A percentile compares a stretch with the other conserved stretches of the same genome.
These are phyloP conservation scores for Anguilla pacifica DNA, from an alignment of 2,797 vertebrate genomes.

Conservation along the genomic window DNA sequence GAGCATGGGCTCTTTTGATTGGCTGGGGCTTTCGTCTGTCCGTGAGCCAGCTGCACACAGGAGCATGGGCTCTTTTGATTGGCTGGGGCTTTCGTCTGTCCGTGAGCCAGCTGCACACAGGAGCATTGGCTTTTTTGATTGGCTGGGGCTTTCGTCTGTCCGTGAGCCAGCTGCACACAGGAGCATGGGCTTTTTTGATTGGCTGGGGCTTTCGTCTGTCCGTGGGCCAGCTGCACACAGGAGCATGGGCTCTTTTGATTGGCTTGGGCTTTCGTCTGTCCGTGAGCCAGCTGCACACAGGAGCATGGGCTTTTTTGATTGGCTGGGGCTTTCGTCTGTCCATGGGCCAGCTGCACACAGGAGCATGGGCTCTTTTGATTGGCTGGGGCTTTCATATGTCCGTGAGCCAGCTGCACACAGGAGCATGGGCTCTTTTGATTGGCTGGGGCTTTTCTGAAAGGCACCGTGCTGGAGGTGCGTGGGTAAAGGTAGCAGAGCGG, in stretches of 20 bases:
- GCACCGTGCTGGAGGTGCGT: neutral
- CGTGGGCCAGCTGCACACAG: neutral
- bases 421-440: constrained; percentile 3
- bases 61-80: no score
- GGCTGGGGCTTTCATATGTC: neutral
- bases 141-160: neutral
- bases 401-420: neutral
- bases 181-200: constrained; percentile 1
- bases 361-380: no score
- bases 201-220: neutral
- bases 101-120: no score
- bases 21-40: no score
- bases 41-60: neutral
- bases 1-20: constrained; percentile 3
- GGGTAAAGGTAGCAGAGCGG: neutral
- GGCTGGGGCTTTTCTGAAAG: constrained; percentile 1
- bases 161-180: neutral
- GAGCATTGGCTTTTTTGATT: no score
- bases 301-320: no score
- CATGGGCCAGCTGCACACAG: no score
- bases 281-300: neutral
- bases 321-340: no score
- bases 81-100: no score
- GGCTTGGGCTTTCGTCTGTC: no score
- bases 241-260: constrained; percentile 3